These are phyloP conservation scores for Microchrysa polita DNA, from an alignment of 2,888 invertebrate genomes.

Conservation along the genomic window DNA sequence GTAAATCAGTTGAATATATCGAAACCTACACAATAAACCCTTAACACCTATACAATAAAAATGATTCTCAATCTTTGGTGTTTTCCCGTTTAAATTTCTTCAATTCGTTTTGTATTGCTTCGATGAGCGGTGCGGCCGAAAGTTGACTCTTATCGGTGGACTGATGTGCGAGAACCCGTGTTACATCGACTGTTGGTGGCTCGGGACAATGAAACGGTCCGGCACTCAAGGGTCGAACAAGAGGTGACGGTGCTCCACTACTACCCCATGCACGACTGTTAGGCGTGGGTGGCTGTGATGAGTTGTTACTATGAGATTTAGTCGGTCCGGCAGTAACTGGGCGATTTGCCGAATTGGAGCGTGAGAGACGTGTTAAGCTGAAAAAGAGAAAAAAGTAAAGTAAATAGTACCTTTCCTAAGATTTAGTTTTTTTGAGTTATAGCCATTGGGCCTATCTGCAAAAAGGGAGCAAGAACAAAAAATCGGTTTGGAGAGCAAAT, in stretches of 20 bases:
- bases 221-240: constrained; percentile 72
- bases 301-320: constrained; percentile 58
- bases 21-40: too few species aligned
- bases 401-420: too few species aligned
- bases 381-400: background rate
- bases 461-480: too few species aligned
- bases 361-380: constrained; percentile 55
- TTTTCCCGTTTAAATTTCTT: constrained; percentile 60
- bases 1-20: too few species aligned
- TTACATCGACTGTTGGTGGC: constrained; percentile 60
- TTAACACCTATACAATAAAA: background rate
- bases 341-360: constrained; percentile 55
- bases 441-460: too few species aligned
- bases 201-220: constrained; percentile 70
- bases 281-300: constrained; percentile 63
- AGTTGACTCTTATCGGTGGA: constrained; percentile 66
- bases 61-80: constrained; percentile 38
- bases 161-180: constrained; percentile 50
- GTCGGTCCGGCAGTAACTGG: constrained; percentile 63
- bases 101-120: constrained; percentile 81
- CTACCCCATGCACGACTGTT: constrained; percentile 68
- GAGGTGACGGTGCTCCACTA: constrained; percentile 66
- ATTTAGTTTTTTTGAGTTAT: too few species aligned
- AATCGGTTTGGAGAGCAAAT: too few species aligned
- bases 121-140: constrained; percentile 84